These are phyloP conservation scores for Aleadryas rufinucha DNA, from an alignment of 2,113 vertebrate species.

Conservation along the genomic window DNA sequence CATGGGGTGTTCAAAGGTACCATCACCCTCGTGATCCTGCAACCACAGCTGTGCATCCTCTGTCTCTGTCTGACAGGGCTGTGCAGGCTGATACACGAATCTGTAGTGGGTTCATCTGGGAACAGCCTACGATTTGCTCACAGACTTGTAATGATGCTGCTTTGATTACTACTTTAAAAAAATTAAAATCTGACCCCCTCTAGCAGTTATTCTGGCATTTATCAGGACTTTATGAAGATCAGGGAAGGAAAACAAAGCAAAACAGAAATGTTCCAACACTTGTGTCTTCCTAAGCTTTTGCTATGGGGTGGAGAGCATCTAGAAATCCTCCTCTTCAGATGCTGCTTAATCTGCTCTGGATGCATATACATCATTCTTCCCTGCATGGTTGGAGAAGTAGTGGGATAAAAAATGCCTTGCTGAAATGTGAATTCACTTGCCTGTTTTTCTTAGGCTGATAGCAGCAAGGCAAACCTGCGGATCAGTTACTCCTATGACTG, in stretches of 20 bases:
- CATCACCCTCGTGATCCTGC: neutral
- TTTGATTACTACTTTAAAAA: neutral
- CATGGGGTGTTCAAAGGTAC: neutral
- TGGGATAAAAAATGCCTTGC: neutral
- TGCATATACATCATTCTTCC: neutral
- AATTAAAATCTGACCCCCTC: neutral
- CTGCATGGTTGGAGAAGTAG: neutral
- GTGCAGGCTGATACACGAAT: neutral
- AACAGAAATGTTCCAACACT: neutral
- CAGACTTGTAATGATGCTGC: neutral
- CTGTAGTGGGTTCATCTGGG: neutral
- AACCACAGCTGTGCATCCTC: fast-evolving
- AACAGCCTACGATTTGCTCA: neutral
- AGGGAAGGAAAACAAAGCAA: neutral
- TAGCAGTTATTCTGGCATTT: neutral
- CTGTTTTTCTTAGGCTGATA: neutral
- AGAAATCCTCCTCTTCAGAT: neutral
- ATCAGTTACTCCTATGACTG: neutral
- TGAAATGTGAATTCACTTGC: neutral
- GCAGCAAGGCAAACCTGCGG: neutral
- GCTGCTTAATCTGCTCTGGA: neutral
- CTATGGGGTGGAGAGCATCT: neutral
- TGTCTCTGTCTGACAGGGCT: neutral
- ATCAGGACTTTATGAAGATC: neutral
- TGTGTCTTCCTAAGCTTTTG: neutral